phyloP scores from a whole-genome alignment of 2,797 vertebrate species.

The Oreochromis mossambicus region DNA sequence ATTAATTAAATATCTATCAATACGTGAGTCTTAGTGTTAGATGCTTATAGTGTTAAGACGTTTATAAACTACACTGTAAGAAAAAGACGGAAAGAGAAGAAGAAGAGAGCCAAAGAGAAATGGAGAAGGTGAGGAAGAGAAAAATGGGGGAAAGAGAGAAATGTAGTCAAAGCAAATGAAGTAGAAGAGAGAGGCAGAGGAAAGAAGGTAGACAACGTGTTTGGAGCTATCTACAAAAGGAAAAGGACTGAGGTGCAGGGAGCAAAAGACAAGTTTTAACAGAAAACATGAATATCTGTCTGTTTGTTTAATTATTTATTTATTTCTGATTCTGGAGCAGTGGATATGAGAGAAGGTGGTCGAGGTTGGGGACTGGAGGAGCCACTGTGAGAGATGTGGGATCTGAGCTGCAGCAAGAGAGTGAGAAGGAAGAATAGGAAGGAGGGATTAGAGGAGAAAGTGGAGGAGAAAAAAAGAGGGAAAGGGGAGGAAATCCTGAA shows the following conservation, averaged over 20 bases:
- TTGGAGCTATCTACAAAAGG: constrained; percentile 47
- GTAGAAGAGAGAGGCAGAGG: constrained; percentile 5
- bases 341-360: constrained; percentile 35
- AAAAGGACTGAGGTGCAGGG: constrained; percentile 27
- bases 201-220: constrained; percentile 37
- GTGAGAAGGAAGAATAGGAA: constrained; percentile 55
- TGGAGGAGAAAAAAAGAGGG: constrained; percentile 26
- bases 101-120: constrained; percentile 16
- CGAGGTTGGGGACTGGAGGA: constrained; percentile 47
- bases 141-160: constrained; percentile 9
- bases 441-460: constrained; percentile 39
- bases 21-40: constrained; percentile 2
- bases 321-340: constrained; percentile 41
- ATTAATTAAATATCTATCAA: neutral
- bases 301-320: neutral
- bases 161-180: neutral
- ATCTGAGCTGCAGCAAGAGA: constrained; percentile 80
- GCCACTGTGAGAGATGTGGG: constrained; percentile 80
- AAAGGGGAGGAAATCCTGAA: constrained; percentile 48
- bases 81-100: constrained; percentile 33
- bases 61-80: constrained; percentile 39
- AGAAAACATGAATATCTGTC: constrained; percentile 56
- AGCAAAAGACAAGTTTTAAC: constrained; percentile 59
- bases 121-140: neutral
- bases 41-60: constrained; percentile 12